phyloP scores from a whole-genome alignment of 2,797 vertebrate genomes.

The Eptatretus atami region DNA sequence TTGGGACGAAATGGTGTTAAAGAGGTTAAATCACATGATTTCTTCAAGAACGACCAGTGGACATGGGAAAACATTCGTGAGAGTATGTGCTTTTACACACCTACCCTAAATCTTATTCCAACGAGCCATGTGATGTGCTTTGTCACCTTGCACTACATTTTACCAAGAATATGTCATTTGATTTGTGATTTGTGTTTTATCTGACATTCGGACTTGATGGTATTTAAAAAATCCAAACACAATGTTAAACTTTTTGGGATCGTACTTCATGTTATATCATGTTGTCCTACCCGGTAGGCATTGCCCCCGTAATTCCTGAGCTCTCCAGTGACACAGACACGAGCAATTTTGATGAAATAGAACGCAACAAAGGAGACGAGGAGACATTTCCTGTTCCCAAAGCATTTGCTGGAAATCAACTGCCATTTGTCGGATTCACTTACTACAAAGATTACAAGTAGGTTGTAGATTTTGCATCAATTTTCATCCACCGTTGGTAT shows the following conservation, averaged over 20 bases:
- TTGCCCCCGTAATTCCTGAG: conserved; percentile 78
- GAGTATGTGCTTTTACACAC: conserved; percentile 26
- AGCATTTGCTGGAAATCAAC: conserved; percentile 84
- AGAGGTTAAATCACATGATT: conserved; percentile 74
- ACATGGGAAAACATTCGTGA: conserved; percentile 80
- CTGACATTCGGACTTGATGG: neutral
- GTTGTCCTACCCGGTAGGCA: conserved; percentile 19
- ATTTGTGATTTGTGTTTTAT: conserved; percentile 3
- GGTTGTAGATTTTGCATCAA: too few species aligned
- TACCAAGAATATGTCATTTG: neutral
- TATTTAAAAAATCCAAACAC: neutral
- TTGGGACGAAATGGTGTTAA: conserved; percentile 69
- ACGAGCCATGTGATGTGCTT: neutral
- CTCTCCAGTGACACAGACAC: conserved; percentile 88
- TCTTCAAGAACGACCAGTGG: conserved; percentile 92
- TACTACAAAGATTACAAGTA: conserved; percentile 95
- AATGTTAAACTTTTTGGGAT: neutral
- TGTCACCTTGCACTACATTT: neutral
- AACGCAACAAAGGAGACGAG: conserved; percentile 75
- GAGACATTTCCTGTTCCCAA: conserved; percentile 87
- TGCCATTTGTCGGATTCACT: conserved; percentile 91
- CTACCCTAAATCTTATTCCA: neutral
- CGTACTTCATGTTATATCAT: neutral
- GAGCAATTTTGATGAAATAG: conserved; percentile 94
- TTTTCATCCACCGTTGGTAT: too few species aligned